A percentile compares a stretch with the other conserved stretches of the same genome.
Conservation (phyloP, 2,797 vertebrate species). For the Lacerta agilis region DNA sequence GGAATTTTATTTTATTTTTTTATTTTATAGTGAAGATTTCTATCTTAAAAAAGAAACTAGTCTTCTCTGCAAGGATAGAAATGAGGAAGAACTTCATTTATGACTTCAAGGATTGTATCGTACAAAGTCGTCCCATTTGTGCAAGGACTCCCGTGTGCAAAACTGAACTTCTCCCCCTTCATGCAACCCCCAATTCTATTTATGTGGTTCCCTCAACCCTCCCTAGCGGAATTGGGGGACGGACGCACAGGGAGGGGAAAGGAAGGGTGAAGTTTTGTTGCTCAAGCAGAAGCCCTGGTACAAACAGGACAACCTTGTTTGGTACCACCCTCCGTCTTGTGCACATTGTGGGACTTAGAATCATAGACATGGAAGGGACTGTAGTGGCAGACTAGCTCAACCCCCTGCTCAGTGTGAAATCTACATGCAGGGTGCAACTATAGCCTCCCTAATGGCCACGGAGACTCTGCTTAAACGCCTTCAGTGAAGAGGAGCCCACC, state of each 20-base stretch:
- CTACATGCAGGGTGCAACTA: not conserved
- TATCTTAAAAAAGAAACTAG: not conserved
- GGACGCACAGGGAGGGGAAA: no score
- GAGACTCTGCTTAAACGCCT: not conserved
- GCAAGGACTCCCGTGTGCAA: no score
- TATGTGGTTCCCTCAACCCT: no score
- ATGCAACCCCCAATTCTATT: no score
- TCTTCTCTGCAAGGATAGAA: not conserved
- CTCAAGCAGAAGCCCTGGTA: no score
- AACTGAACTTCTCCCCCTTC: no score
- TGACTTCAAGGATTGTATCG: not conserved
- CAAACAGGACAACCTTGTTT: no score
- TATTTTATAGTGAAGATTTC: not conserved
- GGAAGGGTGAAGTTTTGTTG: no score
- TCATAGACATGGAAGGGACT: not conserved
- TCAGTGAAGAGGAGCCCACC: not conserved
- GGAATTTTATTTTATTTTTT: no score
- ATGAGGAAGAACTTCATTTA: not conserved
- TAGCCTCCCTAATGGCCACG: not conserved
- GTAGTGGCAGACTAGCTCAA: not conserved
- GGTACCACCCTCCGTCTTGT: not conserved
- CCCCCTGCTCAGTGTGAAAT: not conserved
- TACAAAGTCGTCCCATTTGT: no score
- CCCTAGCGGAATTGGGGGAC: no score
- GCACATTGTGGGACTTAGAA: not conserved